These are phyloP conservation scores for Sterrhoptilus dennistouni DNA, from an alignment of 2,113 vertebrate genomes.

Conservation along the genomic window DNA sequence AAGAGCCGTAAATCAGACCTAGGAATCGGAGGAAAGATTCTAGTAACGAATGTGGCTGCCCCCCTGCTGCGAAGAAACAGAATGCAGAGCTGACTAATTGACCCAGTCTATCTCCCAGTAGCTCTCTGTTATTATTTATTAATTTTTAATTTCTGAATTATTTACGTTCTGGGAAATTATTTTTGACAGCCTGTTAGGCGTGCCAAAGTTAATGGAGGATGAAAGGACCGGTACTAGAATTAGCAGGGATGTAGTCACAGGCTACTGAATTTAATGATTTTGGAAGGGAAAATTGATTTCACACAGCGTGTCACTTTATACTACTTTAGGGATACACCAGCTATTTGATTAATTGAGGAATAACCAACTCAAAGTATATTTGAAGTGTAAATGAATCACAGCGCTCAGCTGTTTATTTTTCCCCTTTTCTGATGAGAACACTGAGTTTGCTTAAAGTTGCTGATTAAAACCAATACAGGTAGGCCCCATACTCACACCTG, in stretches of 20 bases:
- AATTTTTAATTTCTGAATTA: constrained; percentile 99
- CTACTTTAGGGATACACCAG: constrained; percentile 85
- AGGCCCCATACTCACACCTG: constrained; percentile 46
- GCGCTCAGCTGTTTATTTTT: constrained; percentile 80
- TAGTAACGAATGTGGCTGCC: constrained; percentile 78
- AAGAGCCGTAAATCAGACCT: constrained; percentile 85
- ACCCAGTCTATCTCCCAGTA: constrained; percentile 86
- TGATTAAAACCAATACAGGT: constrained; percentile 71
- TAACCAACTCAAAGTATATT: constrained; percentile 82
- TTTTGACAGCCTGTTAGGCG: constrained; percentile 83
- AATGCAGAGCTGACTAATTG: constrained; percentile 91
- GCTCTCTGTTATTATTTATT: constrained; percentile 98
- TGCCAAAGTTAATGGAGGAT: constrained; percentile 87
- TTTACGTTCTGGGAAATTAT: constrained; percentile 89
- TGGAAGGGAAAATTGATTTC: constrained; percentile 85
- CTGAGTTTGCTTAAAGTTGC: constrained; percentile 72
- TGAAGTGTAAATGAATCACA: constrained; percentile 85
- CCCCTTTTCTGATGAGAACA: constrained; percentile 66
- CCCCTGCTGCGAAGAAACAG: constrained; percentile 84
- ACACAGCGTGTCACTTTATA: constrained; percentile 85
- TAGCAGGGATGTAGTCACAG: constrained; percentile 77
- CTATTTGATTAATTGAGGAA: constrained; percentile 86
- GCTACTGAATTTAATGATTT: constrained; percentile 86
- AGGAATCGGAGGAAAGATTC: constrained; percentile 79
- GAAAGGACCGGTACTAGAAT: constrained; percentile 79